Evolutionary conservation across 2,797 vertebrate genomes (phyloP), one percentile per base, ranked within the genome.

Genomic region (Diplodus puntazzo): DNA sequence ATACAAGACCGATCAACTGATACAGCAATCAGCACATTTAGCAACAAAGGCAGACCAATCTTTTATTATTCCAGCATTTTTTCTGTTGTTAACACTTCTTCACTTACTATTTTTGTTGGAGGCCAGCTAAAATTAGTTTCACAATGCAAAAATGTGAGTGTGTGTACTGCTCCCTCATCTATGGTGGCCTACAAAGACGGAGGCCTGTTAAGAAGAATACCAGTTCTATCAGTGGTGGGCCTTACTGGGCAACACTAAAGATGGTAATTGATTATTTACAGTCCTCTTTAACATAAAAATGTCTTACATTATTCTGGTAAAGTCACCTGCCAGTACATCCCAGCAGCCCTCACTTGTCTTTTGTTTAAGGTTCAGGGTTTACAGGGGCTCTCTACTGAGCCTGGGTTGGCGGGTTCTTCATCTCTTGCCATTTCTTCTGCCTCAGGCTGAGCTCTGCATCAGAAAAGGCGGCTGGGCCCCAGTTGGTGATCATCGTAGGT

Each of bases 381-480:
- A 4, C 17, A 6, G 54, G 5, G 20, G 48, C 55, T 74, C 82
- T 92, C 84, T 93, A 94, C 86, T 95, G 87, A 25, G 92, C 91
- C 82, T 97, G 94, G 0, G 94, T 87, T 23, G 95, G 81, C 75
- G 73, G 84, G 86, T 89, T 95, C 93, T 97, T 99, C 81, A 90
- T 96, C 59, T 96, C 96, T 87, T 98, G 97, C 98, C 98, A 99
- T 78, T 89, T 95, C 92, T 96, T 98, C 87, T 98, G 87, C 84
- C 97, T 95, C 82, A 97, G 93, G 73, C 91, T 95, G 2, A 99
- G 95, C 82, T 99, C 98, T 2, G 93, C 93, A 11, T 97, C 95
- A 43, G 98, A 97, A 85, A 99, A 98, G 0, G 98, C 96, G 0
- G 97, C 96, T 0, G 97, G 96, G 12, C 98, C 98, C 98, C 98